These are phyloP conservation scores for Radopholus similis DNA, from an alignment of 1,140 invertebrate species.

Conservation along the genomic window DNA sequence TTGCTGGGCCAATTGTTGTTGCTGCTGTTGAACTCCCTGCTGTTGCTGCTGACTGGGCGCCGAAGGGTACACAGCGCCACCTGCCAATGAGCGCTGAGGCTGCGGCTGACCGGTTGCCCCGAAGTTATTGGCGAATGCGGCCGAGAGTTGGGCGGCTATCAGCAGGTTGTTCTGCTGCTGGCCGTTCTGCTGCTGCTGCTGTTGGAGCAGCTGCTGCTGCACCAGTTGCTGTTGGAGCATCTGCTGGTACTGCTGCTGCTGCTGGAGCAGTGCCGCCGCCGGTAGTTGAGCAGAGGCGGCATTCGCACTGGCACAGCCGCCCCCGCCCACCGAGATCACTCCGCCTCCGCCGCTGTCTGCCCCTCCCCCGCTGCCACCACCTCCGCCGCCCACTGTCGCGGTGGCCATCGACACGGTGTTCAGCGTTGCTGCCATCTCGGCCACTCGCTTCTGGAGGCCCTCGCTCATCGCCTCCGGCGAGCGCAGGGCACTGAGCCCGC, in stretches of 20 bases:
- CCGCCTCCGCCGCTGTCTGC: background rate
- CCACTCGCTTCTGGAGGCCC: slow-evolving; percentile 17
- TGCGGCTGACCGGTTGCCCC: too few species aligned
- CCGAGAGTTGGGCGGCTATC: background rate
- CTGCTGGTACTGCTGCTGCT: slow-evolving; percentile 15
- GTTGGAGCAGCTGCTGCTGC: slow-evolving; percentile 3
- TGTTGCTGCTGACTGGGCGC: background rate
- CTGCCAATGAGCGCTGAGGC: background rate
- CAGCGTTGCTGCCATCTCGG: slow-evolving; percentile 22
- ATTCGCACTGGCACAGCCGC: background rate
- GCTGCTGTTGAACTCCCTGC: background rate
- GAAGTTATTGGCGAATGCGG: background rate
- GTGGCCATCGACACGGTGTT: slow-evolving; percentile 9
- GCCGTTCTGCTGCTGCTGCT: slow-evolving; percentile 3
- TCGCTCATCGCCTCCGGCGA: slow-evolving; percentile 26
- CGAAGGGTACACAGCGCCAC: background rate
- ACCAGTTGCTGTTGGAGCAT: slow-evolving; percentile 12
- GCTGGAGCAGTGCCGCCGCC: background rate
- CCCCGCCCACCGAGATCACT: background rate
- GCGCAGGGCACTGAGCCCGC: slow-evolving; percentile 25
- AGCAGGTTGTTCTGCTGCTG: background rate
- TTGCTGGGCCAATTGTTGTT: slow-evolving; percentile 24
- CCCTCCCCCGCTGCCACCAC: background rate
- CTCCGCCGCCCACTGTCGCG: background rate
- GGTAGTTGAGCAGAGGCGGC: background rate